Conservation (phyloP, 2,888 invertebrate species). For the Cheilosia impressa region DNA sequence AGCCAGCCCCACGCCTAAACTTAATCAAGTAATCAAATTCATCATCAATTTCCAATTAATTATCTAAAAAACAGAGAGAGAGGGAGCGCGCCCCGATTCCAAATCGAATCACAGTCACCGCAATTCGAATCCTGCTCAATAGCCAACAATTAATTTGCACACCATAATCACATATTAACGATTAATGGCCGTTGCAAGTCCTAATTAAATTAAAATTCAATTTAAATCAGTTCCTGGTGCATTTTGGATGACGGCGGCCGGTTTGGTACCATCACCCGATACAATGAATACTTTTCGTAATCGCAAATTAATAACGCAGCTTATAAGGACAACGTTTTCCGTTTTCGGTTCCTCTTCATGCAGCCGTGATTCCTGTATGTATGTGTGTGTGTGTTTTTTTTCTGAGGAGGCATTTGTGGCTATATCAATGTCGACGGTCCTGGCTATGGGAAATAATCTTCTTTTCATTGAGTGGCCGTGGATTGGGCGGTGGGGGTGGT, state of each 20-base stretch:
- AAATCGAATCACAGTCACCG: conserved; percentile 46
- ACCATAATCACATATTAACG: conserved; percentile 75
- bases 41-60: conserved; percentile 62
- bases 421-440: not conserved
- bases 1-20: conserved; percentile 21
- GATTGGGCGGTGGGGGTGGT: not conserved
- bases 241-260: not conserved
- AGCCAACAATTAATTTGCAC: conserved; percentile 72
- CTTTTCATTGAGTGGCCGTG: not conserved
- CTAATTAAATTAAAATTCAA: conserved; percentile 75
- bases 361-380: not conserved
- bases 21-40: conserved; percentile 71
- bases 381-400: not conserved
- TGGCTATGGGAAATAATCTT: conserved; percentile 23
- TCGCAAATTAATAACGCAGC: conserved; percentile 71
- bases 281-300: conserved; percentile 71
- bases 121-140: conserved; percentile 63
- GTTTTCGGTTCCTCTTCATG: conserved; percentile 4
- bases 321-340: conserved; percentile 49
- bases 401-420: not conserved
- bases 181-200: conserved; percentile 68
- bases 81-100: not conserved
- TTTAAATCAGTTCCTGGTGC: conserved; percentile 60
- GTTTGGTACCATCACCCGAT: conserved; percentile 21
- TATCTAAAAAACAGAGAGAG: conserved; percentile 36